A percentile compares a stretch with the other conserved stretches of the same genome.
phyloP scores from a whole-genome alignment of 2,888 invertebrate genomes.

The Cheilosia vernalis region DNA sequence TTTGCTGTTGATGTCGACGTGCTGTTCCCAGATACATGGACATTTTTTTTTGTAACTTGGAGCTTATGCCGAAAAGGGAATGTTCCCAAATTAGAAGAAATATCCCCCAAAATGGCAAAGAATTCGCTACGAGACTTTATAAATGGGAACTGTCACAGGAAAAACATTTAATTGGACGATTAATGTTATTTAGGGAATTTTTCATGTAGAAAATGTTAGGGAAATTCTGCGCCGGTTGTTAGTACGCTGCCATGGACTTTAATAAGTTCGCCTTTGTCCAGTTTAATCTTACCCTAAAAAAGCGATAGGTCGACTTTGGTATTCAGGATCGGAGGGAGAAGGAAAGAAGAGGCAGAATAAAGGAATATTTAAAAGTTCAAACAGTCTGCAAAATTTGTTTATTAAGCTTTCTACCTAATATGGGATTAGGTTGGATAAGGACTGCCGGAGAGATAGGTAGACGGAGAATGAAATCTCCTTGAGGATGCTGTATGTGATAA shows the following conservation, averaged over 20 bases:
- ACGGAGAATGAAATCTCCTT: background rate
- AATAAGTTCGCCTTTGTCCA: slow-evolving; percentile 24
- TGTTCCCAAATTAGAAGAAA: slow-evolving; percentile 50
- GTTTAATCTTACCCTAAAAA: background rate
- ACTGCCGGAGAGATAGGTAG: background rate
- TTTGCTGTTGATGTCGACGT: background rate
- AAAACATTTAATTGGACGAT: slow-evolving; percentile 53
- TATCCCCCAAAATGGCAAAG: slow-evolving; percentile 14
- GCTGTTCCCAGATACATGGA: background rate
- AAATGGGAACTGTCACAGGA: background rate
- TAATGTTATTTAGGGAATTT: slow-evolving; percentile 45
- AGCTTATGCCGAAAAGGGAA: slow-evolving; percentile 22
- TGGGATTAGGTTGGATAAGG: slow-evolving; percentile 5
- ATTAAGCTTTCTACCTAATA: slow-evolving; percentile 25
- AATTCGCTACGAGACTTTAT: background rate
- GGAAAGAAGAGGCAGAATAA: background rate
- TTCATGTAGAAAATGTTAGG: slow-evolving; percentile 36
- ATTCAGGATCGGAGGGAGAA: background rate
- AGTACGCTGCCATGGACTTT: slow-evolving; percentile 34
- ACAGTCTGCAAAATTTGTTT: slow-evolving; percentile 6
- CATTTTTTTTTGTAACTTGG: slow-evolving; percentile 20
- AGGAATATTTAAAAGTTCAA: slow-evolving; percentile 11
- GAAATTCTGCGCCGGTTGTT: slow-evolving; percentile 38
- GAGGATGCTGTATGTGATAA: background rate
- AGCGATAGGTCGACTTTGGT: background rate